These are phyloP conservation scores for Lacanobia wlatinum DNA, from an alignment of 2,888 invertebrate species.

Conservation along the genomic window DNA sequence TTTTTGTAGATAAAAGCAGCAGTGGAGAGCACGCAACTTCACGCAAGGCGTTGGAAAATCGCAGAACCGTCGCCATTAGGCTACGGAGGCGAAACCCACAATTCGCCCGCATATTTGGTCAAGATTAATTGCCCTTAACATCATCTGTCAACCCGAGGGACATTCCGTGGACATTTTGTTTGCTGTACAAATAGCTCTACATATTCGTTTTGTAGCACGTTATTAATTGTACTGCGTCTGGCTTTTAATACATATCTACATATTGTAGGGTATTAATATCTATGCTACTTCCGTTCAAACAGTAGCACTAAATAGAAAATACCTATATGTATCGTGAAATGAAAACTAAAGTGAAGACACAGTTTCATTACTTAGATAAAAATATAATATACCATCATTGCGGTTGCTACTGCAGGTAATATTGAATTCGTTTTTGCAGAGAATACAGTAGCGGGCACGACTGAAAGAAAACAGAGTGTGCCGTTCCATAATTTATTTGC, in stretches of 20 bases:
- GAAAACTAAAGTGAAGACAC: constrained; percentile 14
- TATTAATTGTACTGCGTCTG: constrained; percentile 71
- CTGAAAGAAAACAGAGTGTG: constrained; percentile 72
- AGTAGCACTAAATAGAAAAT: not conserved
- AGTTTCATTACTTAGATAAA: constrained; percentile 47
- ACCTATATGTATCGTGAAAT: not conserved
- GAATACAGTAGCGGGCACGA: constrained; percentile 63
- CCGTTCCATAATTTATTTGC: constrained; percentile 80
- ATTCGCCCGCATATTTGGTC: constrained; percentile 88
- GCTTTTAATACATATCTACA: constrained; percentile 43
- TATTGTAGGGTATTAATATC: constrained; percentile 19
- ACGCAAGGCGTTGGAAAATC: constrained; percentile 65
- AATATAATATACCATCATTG: constrained; percentile 46
- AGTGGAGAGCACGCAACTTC: constrained; percentile 61
- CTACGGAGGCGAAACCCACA: constrained; percentile 77
- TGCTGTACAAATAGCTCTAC: constrained; percentile 83
- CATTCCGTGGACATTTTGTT: constrained; percentile 85
- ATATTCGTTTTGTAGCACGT: constrained; percentile 76
- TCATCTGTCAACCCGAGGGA: constrained; percentile 87
- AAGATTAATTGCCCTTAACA: constrained; percentile 89
- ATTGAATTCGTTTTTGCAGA: constrained; percentile 64
- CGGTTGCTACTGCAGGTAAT: constrained; percentile 47
- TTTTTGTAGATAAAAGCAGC: constrained; percentile 51
- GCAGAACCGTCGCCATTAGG: constrained; percentile 80
- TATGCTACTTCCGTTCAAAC: constrained; percentile 4